A percentile compares a stretch with the other conserved stretches of the same genome.
Conservation (phyloP, 2,113 vertebrate species). For the Pundamilia nyererei region DNA sequence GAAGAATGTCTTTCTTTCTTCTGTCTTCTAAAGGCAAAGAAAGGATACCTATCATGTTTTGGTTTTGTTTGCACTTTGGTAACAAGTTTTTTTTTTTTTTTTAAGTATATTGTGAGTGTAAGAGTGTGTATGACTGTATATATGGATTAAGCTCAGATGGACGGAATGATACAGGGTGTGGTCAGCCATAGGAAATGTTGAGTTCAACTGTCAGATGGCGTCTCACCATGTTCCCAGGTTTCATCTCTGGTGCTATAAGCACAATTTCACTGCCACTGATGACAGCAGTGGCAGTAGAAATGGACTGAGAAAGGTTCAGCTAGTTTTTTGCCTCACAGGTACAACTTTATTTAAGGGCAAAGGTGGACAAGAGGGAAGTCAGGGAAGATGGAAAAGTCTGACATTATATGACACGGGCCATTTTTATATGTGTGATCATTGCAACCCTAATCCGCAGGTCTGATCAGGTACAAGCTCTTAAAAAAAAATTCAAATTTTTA, state of each 20-base stretch:
- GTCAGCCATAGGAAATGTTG: slow-evolving; percentile 32
- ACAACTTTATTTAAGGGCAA: neutral
- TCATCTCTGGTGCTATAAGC: slow-evolving; percentile 10
- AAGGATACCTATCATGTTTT: slow-evolving; percentile 51
- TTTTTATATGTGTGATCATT: slow-evolving; percentile 70
- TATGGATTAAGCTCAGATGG: slow-evolving; percentile 56
- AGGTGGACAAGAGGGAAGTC: neutral
- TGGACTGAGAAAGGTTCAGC: neutral
- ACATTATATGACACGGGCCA: neutral
- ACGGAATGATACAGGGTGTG: slow-evolving; percentile 78
- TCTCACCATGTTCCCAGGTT: slow-evolving; percentile 7
- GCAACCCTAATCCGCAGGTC: slow-evolving; percentile 79
- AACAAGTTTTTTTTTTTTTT: slow-evolving; percentile 60
- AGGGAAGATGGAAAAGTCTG: slow-evolving; percentile 13
- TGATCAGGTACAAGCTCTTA: neutral
- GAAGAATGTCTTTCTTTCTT: slow-evolving; percentile 87
- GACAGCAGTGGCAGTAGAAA: neutral
- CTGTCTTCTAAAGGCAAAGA: slow-evolving; percentile 60
- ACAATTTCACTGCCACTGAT: neutral
- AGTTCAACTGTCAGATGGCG: neutral
- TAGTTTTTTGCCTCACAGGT: neutral
- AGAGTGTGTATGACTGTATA: slow-evolving; percentile 70
- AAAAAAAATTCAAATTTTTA: neutral
- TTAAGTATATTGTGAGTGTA: slow-evolving; percentile 81
- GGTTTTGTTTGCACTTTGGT: slow-evolving; percentile 75